Percentiles rank a stretch among this genome's conserved stretches.
phyloP scores from a whole-genome alignment of 2,113 vertebrate genomes.

The Podarcis cretensis region DNA sequence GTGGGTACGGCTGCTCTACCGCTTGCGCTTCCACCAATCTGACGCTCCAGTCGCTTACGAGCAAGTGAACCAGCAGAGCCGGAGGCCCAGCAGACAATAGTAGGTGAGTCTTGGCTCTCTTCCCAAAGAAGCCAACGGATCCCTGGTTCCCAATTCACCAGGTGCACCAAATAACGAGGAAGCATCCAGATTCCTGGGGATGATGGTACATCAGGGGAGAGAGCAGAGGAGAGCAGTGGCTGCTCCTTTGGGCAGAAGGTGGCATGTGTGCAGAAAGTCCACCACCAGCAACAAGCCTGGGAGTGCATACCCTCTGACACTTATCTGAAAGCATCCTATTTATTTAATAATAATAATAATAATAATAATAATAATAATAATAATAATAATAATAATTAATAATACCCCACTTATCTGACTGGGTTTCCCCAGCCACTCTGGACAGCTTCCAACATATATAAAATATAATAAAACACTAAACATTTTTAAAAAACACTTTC shows the following conservation, averaged over 20 bases:
- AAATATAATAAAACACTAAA: too few relatives aligned
- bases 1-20: slow-evolving; percentile 69
- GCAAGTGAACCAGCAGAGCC: neutral
- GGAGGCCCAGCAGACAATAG: neutral
- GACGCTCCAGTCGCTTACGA: slow-evolving; percentile 37
- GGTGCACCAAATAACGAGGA: neutral
- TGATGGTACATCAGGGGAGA: neutral
- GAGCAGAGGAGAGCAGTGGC: neutral
- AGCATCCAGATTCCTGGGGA: too few relatives aligned
- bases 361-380: too few relatives aligned
- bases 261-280: neutral
- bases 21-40: slow-evolving; percentile 44
- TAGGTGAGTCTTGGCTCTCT: neutral
- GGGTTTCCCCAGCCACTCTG: too few relatives aligned
- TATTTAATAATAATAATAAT: too few relatives aligned
- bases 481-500: too few relatives aligned
- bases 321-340: too few relatives aligned
- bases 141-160: neutral
- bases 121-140: neutral
- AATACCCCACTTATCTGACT: too few relatives aligned
- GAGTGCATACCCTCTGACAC: too few relatives aligned
- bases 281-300: too few relatives aligned
- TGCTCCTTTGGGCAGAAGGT: neutral
- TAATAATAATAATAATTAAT: too few relatives aligned
- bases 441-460: too few relatives aligned